Conservation (phyloP, 2,113 vertebrate species). For the Balaeniceps rex region DNA sequence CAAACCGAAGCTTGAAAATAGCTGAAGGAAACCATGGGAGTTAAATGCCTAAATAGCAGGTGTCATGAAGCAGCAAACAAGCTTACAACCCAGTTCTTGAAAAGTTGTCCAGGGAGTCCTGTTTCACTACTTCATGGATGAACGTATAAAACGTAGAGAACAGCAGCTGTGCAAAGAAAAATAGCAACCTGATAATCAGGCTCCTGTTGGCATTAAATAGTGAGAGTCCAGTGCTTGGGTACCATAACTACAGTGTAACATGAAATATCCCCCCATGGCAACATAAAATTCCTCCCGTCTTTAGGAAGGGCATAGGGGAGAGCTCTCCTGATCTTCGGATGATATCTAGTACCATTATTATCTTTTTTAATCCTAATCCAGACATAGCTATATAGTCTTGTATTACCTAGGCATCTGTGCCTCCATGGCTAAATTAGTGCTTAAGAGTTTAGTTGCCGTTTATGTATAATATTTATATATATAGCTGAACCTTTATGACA, state of each 20-base stretch:
- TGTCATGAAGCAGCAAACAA: not conserved
- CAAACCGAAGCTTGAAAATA: not conserved
- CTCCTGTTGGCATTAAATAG: conserved; percentile 49
- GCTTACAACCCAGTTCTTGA: not conserved
- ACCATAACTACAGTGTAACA: not conserved
- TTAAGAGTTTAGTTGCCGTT: conserved; percentile 3
- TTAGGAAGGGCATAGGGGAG: conserved; percentile 4
- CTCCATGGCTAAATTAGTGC: not conserved
- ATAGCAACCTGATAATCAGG: conserved; percentile 52
- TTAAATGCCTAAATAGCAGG: not conserved
- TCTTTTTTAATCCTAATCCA: not conserved
- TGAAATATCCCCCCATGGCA: not conserved
- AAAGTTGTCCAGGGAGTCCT: conserved; percentile 27
- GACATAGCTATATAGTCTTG: not conserved
- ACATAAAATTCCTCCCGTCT: conserved; percentile 5
- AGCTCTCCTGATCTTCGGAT: not conserved
- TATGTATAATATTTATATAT: not conserved
- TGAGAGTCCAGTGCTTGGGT: conserved; percentile 23
- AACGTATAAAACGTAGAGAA: not conserved
- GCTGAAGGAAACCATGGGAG: not conserved
- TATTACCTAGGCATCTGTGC: not conserved
- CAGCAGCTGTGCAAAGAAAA: conserved; percentile 61
- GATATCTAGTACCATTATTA: not conserved
- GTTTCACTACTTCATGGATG: not conserved
- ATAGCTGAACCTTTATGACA: not conserved